A percentile compares a stretch with the other conserved stretches of the same genome.
Conservation (phyloP, 1,140 invertebrate species). For the Archivesica marissinica region DNA sequence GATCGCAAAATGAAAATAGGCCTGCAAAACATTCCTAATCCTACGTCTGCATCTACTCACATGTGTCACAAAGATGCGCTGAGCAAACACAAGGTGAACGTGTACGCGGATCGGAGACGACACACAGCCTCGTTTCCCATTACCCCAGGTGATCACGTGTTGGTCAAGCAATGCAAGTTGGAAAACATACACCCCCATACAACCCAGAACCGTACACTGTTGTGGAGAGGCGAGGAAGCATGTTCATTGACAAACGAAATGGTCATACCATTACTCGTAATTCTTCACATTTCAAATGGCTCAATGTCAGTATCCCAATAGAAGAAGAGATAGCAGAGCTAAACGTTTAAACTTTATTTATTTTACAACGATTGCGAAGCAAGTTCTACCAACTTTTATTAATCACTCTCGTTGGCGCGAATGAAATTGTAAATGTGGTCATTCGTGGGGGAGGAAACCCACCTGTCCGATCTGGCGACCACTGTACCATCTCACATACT, state of each 20-base stretch:
- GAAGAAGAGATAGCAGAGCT: too few species aligned
- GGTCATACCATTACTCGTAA: conserved; percentile 5
- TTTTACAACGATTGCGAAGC: too few species aligned
- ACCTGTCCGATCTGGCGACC: too few species aligned
- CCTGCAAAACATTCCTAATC: not conserved
- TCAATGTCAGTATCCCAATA: too few species aligned
- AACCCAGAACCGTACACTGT: not conserved
- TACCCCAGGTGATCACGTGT: not conserved
- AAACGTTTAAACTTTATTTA: too few species aligned
- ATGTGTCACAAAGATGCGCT: not conserved
- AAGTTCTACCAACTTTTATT: too few species aligned
- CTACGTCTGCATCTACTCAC: not conserved
- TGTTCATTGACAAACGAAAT: not conserved
- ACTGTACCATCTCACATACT: too few species aligned
- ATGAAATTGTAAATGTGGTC: too few species aligned
- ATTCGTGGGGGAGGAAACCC: too few species aligned
- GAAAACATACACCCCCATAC: not conserved
- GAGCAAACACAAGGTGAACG: not conserved
- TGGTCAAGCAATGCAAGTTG: not conserved
- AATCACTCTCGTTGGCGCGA: too few species aligned
- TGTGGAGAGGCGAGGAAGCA: not conserved
- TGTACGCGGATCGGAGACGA: not conserved
- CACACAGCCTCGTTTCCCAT: not conserved
- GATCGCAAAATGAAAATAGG: not conserved
- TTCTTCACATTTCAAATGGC: conserved; percentile 12